Evolutionary conservation across 2,888 invertebrate genomes (phyloP).

Genomic region (Microplitis manilae): DNA sequence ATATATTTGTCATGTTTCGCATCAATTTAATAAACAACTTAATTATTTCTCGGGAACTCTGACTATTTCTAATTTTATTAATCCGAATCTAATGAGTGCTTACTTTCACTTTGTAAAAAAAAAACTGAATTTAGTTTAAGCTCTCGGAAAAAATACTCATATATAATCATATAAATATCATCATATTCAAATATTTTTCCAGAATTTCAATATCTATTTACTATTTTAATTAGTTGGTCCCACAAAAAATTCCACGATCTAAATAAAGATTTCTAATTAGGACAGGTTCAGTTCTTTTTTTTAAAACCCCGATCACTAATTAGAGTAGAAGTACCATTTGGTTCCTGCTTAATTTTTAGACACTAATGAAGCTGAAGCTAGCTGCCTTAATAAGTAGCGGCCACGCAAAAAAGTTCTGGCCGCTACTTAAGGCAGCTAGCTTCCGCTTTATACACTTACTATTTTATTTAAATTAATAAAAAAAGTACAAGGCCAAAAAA

Average conservation of each 20-base stretch:
- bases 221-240: neutral
- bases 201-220: neutral
- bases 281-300: neutral
- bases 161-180: too few species aligned
- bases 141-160: neutral
- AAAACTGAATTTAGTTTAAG: neutral
- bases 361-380: too few species aligned
- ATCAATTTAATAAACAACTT: constrained; percentile 33
- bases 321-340: neutral
- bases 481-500: too few species aligned
- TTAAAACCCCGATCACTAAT: neutral
- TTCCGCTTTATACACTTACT: too few species aligned
- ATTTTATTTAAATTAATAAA: too few species aligned
- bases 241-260: constrained; percentile 18
- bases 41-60: neutral
- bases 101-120: neutral
- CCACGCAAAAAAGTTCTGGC: too few species aligned
- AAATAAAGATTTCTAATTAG: neutral
- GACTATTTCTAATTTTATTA: neutral
- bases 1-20: neutral
- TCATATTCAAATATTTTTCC: neutral
- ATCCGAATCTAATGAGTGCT: neutral
- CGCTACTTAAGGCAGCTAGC: too few species aligned
- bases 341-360: too few species aligned
- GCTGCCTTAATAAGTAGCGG: too few species aligned